These are phyloP conservation scores for Paracanthobrama guichenoti DNA, from an alignment of 2,113 vertebrate genomes.

Conservation along the genomic window DNA sequence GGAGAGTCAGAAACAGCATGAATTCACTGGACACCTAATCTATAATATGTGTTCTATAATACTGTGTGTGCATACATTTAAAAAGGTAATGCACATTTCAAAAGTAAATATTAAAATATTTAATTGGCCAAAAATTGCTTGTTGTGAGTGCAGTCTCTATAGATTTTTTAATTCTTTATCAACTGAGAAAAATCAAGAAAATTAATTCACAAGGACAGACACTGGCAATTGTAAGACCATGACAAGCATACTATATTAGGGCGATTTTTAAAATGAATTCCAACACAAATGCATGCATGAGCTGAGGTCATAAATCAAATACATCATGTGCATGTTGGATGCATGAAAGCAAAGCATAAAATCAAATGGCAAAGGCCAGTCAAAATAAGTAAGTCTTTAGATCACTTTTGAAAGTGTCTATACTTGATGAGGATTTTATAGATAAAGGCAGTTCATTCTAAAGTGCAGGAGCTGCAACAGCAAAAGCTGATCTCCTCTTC, in stretches of 20 bases:
- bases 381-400: no score
- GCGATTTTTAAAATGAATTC: not conserved
- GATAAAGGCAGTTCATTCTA: no score
- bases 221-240: not conserved
- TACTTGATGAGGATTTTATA: no score
- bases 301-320: not conserved
- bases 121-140: not conserved
- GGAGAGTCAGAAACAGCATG: conserved; percentile 2
- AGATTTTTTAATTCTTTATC: not conserved
- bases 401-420: no score
- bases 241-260: not conserved
- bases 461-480: no score
- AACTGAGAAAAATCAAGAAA: not conserved
- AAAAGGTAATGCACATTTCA: not conserved
- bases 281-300: not conserved
- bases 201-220: not conserved
- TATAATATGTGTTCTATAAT: not conserved
- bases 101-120: not conserved
- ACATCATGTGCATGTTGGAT: no score
- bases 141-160: not conserved
- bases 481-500: no score
- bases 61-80: not conserved
- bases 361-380: no score
- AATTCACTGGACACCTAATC: not conserved
- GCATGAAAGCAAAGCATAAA: no score